Base-by-base conservation (phyloP, 2,113 vertebrate genomes). In the Saguinus midas region DNA sequence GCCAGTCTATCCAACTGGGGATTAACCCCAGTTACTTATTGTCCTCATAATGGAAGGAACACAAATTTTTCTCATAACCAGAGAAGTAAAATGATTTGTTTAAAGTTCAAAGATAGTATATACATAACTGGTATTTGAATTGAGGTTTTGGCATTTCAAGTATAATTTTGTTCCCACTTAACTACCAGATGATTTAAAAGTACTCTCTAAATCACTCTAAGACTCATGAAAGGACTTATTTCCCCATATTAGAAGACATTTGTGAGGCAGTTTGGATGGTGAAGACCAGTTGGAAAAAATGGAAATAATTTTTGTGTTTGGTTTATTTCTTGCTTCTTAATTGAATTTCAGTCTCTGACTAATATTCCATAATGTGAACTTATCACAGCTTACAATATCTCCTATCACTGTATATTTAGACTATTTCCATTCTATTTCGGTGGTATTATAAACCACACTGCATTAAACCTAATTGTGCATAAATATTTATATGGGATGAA, bases 261-360 rank as follows among this genome's bases (percentile, higher is more conserved):
- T 87, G 87, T 37, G 43, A 61, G 72, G 68, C 75, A 37, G 75
- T 20, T n/a, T 89, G 75, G 29, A 88, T 85, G 87, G 92, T 94
- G 55, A 96, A 97, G 79, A 97, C 8, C 14, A 88, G 25, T 50
- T 45, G 92, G 91, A 97, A 96, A 0, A 32, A 93, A 70, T 13
- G 5, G 27, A 5, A 81, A 18, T 21, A 70, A 72, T 21, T 29
- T 79, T 80, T 89, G 21, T 48, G 0, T 89, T 91, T 64, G 2
- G n/a, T 50, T 17, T 66, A 35, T 76, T 95, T 86, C 73, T 78
- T 94, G 20, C 76, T 73, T 95, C 83, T 83, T 86, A 79, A 87
- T 78, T 89, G 21, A 86, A 45, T 86, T 91, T 48, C 14, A 45
- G 25, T 57, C 35, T 85, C 6, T 57, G 25, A 32, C 58, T 91